Conservation (phyloP, 2,888 invertebrate genomes). For the Lordiphosa fenestrarum region DNA sequence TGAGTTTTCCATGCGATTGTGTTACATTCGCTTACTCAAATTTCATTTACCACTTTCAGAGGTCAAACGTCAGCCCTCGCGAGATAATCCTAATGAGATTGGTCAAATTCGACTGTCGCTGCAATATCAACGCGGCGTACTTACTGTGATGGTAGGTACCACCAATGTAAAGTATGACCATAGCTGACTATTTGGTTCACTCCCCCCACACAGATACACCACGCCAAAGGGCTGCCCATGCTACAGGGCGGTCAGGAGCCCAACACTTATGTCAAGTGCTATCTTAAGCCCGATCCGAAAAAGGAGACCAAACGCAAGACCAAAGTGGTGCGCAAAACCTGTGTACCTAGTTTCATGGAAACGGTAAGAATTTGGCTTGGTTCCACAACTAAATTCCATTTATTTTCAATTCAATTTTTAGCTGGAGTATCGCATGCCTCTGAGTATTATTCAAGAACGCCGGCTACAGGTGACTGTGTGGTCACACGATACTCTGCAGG, state of each 20-base stretch:
- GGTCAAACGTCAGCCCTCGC: slow-evolving; percentile 71
- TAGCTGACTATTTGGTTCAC: not conserved
- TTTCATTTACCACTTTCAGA: slow-evolving; percentile 34
- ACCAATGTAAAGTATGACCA: not conserved
- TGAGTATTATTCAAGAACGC: slow-evolving; percentile 88
- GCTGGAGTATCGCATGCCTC: slow-evolving; percentile 93
- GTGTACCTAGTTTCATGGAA: slow-evolving; percentile 99
- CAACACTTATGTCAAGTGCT: slow-evolving; percentile 94
- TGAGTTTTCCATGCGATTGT: slow-evolving; percentile 69
- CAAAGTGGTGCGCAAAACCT: slow-evolving; percentile 93
- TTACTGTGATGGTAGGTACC: slow-evolving; percentile 87
- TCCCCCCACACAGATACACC: slow-evolving; percentile 83
- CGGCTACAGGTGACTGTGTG: slow-evolving; percentile 95
- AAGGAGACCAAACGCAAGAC: slow-evolving; percentile 98
- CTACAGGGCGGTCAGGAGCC: slow-evolving; percentile 91
- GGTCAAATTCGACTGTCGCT: slow-evolving; percentile 90
- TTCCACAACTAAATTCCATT: no score
- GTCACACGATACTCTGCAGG: slow-evolving; percentile 96
- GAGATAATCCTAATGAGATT: slow-evolving; percentile 81
- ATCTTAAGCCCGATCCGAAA: slow-evolving; percentile 94
- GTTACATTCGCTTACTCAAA: not conserved
- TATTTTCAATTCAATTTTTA: slow-evolving; percentile 65
- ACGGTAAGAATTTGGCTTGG: slow-evolving; percentile 83
- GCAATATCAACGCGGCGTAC: slow-evolving; percentile 87
- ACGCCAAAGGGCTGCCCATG: slow-evolving; percentile 92